Evolutionary conservation across 1,140 invertebrate genomes (phyloP), one percentile per base, ranked within the genome.

Genomic region (Drosophila sp.): DNA sequence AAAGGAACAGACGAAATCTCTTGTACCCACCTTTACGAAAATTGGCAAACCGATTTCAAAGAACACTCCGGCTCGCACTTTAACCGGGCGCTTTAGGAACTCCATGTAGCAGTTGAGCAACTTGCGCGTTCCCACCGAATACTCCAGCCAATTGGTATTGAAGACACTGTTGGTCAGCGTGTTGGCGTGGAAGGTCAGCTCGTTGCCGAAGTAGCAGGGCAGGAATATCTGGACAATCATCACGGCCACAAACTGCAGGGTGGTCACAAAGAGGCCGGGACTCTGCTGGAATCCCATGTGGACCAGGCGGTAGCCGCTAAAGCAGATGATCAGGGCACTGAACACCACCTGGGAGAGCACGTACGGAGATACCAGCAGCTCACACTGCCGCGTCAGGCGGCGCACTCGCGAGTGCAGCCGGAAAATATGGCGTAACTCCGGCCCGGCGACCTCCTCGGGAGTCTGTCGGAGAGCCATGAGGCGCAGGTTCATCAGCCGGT

Each of bases 301-400:
- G 11, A 82, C 70, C 41, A 91, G 50, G 0, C 83, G 78, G 54
- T 91, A 91, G 47, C 70, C 82, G 6, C 78, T 79, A 32, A 91
- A 91, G 54, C 90, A 91, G 30, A 91, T 83, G 27, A 91, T 90
- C 10, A 91, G 78, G 1, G 90, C 90, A 58, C 90, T 91, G 0
- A 91, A 60, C 1, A 85, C 61, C 55, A 91, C 81, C 60, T 91
- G 90, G 0, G 84, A 66, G 17, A 90, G 58, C 6, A 89, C 79
- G 7, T 87, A 84, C 0, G 78, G 72, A 0, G 90, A 91, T 7
- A 90, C 76, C 7, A 91, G 50, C 17, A 29, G 10, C 32, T 91
- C 76, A 33, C 90, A 91, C 4, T 80, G 40, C 1, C 33, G 30
- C 0, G 76, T 80, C 27, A 77, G 27, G 0, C 4, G 35, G 1